Base-by-base conservation (phyloP, 2,797 vertebrate species). In the Cichlasoma orientale region DNA sequence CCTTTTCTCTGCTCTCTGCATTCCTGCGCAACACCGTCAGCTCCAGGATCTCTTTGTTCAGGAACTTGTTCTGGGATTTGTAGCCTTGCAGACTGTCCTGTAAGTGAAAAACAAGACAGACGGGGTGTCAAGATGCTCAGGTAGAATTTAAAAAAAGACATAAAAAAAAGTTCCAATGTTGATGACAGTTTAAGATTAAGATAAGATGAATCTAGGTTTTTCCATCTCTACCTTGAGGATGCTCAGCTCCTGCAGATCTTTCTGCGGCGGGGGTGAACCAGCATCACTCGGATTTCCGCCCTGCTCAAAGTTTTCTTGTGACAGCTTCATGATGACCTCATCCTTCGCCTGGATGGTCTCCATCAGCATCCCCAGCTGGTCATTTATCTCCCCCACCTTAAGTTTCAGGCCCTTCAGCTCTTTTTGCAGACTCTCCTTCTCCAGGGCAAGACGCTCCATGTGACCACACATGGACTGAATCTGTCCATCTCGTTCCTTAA, bases 271-370 rank as follows among this genome's bases (percentile, higher is more conserved):
- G 0, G 92, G 77, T 0, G 75, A 44, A 4, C 91, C 82, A 2
- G 91, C 82, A 11, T 93, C 83, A 0, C 85, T 80, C 79, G 75
- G 3, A 88, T 79, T 56, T 7, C 21, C 19, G 57, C 94, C 92
- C n/a, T 94, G 91, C 31, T 96, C 97, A 0, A 54, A 56, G 82
- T 69, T 87, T 73, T 97, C 86, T 87, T 93, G 95, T 2, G 97
- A 98, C 50, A 99, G 95, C 85, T 97, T 98, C 69, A 99, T 97
- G 90, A 99, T 99, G 82, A 97, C 97, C 81, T 99, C 96, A 9
- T 99, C 98, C 92, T 99, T 99, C 82, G 98, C 98, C 84, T 98
- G 97, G 87, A 99, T 99, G 58, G 98, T 99, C 93, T 99, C 98
- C 97, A 98, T 97, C 77, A 99, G 85, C 98, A 99, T 99, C 12